Percentiles rank a stretch among this genome's conserved stretches.
phyloP scores from a whole-genome alignment of 2,113 vertebrate species.

The Eurypyga helias region DNA sequence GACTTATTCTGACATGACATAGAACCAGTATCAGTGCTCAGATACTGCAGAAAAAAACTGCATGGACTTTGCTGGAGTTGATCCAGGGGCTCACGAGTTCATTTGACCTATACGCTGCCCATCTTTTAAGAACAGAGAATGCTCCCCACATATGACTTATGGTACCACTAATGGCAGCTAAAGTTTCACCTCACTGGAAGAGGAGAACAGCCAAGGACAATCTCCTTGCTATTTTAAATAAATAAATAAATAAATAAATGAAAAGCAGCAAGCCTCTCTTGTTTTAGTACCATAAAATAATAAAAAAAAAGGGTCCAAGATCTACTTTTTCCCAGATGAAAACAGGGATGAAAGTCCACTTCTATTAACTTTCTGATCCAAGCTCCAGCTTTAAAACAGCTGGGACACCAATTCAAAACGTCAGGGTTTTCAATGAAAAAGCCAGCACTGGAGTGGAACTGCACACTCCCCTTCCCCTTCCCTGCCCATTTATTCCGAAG shows the following conservation, averaged over 20 bases:
- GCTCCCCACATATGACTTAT: not conserved
- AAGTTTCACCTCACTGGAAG: not conserved
- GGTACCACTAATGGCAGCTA: not conserved
- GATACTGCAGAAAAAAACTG: not conserved
- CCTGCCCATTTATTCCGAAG: slow-evolving; percentile 20
- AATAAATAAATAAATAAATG: too few species aligned
- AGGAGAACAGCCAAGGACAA: not conserved
- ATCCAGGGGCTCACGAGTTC: not conserved
- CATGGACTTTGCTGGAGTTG: not conserved
- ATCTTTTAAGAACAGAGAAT: not conserved
- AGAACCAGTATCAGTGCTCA: not conserved
- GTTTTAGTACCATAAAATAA: not conserved
- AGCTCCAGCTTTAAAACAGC: not conserved
- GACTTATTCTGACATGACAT: not conserved
- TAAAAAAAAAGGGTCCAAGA: not conserved
- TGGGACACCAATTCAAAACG: not conserved
- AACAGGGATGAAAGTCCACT: not conserved
- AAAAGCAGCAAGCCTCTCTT: not conserved
- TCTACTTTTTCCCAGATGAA: not conserved
- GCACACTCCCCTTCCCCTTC: not conserved
- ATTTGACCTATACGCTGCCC: not conserved
- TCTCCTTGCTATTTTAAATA: not conserved
- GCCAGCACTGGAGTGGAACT: not conserved
- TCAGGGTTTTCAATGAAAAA: not conserved
- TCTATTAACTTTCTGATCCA: not conserved